Conservation (phyloP, 2,888 invertebrate genomes). For the Oscheius sp. region DNA sequence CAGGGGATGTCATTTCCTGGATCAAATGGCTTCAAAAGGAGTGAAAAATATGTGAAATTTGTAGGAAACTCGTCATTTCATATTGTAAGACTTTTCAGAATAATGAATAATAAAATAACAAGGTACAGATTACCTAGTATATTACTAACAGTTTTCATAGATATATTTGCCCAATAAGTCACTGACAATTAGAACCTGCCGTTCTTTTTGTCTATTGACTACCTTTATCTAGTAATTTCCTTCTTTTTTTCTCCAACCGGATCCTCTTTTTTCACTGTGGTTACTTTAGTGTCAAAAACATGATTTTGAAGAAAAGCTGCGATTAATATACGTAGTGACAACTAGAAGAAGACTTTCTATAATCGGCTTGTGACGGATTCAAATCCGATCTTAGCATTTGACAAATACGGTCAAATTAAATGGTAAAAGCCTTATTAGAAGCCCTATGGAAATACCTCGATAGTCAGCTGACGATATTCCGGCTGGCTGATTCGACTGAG, state of each 20-base stretch:
- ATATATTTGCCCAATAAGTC: too few species aligned
- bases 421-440: background rate
- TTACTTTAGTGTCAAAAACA: background rate
- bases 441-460: conserved; percentile 78
- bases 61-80: too few species aligned
- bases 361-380: conserved; percentile 4
- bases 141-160: too few species aligned
- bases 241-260: background rate
- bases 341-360: background rate
- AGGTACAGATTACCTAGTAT: too few species aligned
- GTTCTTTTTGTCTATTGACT: background rate
- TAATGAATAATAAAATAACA: too few species aligned
- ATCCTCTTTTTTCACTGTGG: background rate
- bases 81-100: too few species aligned
- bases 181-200: too few species aligned
- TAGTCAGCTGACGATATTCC: conserved; percentile 79
- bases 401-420: background rate
- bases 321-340: background rate
- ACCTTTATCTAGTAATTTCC: background rate
- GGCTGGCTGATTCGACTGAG: conserved; percentile 78
- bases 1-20: too few species aligned
- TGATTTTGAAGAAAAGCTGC: background rate
- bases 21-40: too few species aligned
- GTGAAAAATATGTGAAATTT: too few species aligned
- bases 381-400: conserved; percentile 9